These are phyloP conservation scores for Cataglyphis rosenhaueri DNA, from an alignment of 2,888 invertebrate species.

Conservation along the genomic window DNA sequence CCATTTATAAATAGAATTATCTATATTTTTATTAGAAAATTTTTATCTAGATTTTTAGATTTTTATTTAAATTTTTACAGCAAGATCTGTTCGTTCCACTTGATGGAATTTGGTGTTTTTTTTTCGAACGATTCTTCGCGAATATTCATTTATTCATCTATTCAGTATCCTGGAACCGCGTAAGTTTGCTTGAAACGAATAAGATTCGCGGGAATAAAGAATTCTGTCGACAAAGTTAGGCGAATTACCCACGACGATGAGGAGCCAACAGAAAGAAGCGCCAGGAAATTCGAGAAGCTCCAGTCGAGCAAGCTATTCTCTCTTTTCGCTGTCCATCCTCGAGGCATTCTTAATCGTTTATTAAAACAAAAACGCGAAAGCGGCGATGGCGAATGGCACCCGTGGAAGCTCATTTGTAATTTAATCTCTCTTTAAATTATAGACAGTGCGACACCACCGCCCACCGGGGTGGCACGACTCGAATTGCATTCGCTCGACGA, in stretches of 20 bases:
- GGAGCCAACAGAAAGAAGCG: constrained; percentile 9
- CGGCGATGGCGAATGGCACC: constrained; percentile 11
- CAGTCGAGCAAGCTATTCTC: constrained; percentile 3
- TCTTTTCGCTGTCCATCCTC: background rate
- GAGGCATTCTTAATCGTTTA: constrained; percentile 24
- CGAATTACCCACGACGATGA: constrained; percentile 54
- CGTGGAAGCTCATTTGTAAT: constrained; percentile 36
- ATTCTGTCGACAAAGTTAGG: constrained; percentile 60
- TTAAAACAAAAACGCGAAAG: constrained; percentile 17
- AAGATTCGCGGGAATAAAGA: constrained; percentile 43
- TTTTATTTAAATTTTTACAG: background rate
- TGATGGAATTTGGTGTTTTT: background rate
- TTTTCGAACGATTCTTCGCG: too few species aligned
- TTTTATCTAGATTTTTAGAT: too few species aligned
- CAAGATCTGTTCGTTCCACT: background rate
- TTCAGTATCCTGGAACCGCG: background rate
- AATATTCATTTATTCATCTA: background rate
- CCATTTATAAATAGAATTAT: background rate
- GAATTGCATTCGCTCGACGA: constrained; percentile 12
- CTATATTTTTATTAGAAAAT: background rate
- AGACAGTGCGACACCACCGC: constrained; percentile 18
- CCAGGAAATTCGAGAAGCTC: constrained; percentile 65
- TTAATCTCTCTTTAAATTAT: constrained; percentile 43
- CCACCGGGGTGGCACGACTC: constrained; percentile 10
- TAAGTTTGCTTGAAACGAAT: constrained; percentile 38